Conservation (phyloP, 2,113 vertebrate genomes). For the Gavialis gangeticus region DNA sequence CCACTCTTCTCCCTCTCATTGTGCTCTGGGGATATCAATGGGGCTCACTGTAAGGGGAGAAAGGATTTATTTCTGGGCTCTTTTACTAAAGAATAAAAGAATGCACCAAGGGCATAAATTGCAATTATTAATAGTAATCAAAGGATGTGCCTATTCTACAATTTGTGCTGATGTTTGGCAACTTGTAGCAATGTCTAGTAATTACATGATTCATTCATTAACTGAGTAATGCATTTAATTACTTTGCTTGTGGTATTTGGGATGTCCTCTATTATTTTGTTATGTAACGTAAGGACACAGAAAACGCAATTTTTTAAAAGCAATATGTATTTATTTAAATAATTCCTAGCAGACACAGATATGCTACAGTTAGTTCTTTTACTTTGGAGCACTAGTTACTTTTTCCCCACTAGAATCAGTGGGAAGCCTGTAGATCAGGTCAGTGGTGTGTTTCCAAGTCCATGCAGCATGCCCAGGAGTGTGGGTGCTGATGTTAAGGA, state of each 20-base stretch:
- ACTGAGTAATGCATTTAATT: slow-evolving; percentile 33
- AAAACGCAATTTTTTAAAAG: background rate
- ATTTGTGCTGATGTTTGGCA: slow-evolving; percentile 38
- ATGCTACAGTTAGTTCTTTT: background rate
- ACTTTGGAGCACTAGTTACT: background rate
- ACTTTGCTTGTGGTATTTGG: slow-evolving; percentile 35
- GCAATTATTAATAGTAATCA: background rate
- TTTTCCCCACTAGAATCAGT: background rate
- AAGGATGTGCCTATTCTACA: slow-evolving; percentile 11
- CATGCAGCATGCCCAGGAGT: background rate
- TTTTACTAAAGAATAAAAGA: background rate
- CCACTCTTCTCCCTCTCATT: rapidly evolving
- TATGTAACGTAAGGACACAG: background rate
- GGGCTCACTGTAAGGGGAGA: background rate
- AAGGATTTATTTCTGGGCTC: background rate
- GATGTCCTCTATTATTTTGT: slow-evolving; percentile 10
- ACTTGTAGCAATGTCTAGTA: background rate
- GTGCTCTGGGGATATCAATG: background rate
- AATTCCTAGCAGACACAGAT: background rate
- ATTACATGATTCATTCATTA: slow-evolving; percentile 45
- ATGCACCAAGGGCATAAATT: background rate
- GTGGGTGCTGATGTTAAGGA: background rate
- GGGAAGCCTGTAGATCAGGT: background rate
- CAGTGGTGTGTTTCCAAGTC: background rate
- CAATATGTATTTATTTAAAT: background rate